Conservation (phyloP, 2,797 vertebrate genomes). For the Malacoraja senta region DNA sequence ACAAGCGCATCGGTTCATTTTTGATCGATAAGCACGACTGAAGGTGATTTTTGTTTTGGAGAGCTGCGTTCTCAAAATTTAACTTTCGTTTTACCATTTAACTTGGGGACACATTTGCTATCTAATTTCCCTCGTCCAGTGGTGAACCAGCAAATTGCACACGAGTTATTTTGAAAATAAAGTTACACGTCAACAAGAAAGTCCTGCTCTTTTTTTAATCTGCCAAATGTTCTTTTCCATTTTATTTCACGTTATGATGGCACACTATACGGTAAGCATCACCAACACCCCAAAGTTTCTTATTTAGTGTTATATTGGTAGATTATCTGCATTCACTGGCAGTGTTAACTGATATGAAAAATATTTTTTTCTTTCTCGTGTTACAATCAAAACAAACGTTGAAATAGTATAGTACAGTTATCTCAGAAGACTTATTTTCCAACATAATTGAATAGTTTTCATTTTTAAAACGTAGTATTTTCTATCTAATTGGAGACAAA, state of each 20-base stretch:
- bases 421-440: background rate
- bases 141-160: background rate
- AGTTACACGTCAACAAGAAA: conserved; percentile 12
- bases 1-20: too few relatives aligned
- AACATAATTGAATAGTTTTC: background rate
- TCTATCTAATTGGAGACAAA: background rate
- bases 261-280: background rate
- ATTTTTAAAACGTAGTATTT: background rate
- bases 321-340: background rate
- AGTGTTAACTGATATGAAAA: background rate
- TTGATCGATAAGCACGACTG: background rate
- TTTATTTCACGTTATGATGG: background rate
- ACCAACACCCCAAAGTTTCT: too few relatives aligned
- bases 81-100: background rate
- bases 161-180: conserved; percentile 8
- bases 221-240: background rate
- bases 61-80: background rate
- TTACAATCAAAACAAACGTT: background rate
- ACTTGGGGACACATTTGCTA: background rate
- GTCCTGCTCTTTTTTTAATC: background rate
- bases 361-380: background rate
- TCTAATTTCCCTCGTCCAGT: background rate
- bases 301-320: background rate
- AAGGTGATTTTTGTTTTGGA: background rate
- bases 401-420: background rate